phyloP scores from a whole-genome alignment of 2,797 vertebrate genomes.

The Danio kyathit region DNA sequence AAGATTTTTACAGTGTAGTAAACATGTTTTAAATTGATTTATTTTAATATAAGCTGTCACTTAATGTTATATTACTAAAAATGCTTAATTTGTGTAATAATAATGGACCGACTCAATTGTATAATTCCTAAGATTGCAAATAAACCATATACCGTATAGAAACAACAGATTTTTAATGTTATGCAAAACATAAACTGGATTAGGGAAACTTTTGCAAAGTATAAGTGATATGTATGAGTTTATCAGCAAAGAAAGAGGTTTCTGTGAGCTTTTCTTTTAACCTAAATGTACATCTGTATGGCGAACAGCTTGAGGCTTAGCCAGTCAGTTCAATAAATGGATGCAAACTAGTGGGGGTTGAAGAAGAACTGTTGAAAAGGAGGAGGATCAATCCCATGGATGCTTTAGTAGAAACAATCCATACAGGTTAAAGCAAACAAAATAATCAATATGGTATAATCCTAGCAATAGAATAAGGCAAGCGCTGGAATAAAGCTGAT shows the following conservation, averaged over 20 bases:
- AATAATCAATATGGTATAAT: conserved; percentile 31
- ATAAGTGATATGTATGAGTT: not conserved
- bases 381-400: conserved; percentile 20
- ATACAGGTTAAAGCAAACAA: conserved; percentile 22
- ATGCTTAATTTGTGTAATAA: too few species aligned
- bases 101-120: too few species aligned
- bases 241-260: not conserved
- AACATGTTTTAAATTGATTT: too few species aligned
- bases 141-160: too few species aligned
- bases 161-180: not conserved
- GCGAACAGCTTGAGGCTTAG: conserved; percentile 55
- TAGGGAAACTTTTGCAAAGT: not conserved
- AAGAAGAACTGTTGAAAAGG: conserved; percentile 21
- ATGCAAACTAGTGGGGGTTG: conserved; percentile 57
- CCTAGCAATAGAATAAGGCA: not conserved
- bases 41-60: too few species aligned
- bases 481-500: not conserved
- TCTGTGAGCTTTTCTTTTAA: not conserved
- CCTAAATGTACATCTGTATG: conserved; percentile 38
- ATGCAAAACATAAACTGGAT: conserved; percentile 1
- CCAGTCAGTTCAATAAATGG: conserved; percentile 77
- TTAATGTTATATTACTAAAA: too few species aligned
- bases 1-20: too few species aligned
- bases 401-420: conserved; percentile 4
- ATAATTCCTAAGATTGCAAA: too few species aligned